A percentile compares a stretch with the other conserved stretches of the same genome.
Evolutionary conservation across 2,113 vertebrate species (phyloP).

Genomic region (Crypturellus undulatus): DNA sequence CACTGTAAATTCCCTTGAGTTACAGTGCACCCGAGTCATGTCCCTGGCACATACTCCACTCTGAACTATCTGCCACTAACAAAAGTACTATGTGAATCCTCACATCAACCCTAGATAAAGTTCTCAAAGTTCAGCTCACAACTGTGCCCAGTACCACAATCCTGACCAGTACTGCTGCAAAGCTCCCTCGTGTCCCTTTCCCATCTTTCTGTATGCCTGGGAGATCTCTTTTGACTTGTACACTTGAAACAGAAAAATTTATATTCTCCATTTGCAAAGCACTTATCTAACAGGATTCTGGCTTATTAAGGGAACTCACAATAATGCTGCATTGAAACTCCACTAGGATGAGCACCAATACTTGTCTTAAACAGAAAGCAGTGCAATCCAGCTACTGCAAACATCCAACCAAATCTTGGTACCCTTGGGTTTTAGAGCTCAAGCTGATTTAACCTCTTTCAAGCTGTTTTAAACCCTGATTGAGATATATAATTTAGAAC

Average conservation of each 20-base stretch:
- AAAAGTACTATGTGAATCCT: too few species aligned
- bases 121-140: not conserved
- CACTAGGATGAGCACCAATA: not conserved
- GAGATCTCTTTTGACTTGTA: not conserved
- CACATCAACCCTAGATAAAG: too few species aligned
- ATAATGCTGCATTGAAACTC: not conserved
- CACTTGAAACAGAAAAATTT: not conserved
- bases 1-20: not conserved
- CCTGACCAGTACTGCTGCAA: not conserved
- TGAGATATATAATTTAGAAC: not conserved
- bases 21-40: not conserved
- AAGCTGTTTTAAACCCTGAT: not conserved
- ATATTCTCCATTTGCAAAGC: not conserved
- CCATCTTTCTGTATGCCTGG: not conserved
- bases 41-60: not conserved
- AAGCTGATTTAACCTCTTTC: not conserved
- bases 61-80: not conserved
- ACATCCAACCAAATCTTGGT: not conserved
- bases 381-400: not conserved
- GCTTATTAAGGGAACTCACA: not conserved
- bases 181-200: fast-evolving
- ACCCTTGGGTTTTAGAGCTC: not conserved
- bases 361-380: not conserved
- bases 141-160: not conserved
- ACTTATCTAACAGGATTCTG: not conserved